Evolutionary conservation across 2,888 invertebrate genomes (phyloP), one percentile per base, ranked within the genome.

Genomic region (Cerastoderma edule): DNA sequence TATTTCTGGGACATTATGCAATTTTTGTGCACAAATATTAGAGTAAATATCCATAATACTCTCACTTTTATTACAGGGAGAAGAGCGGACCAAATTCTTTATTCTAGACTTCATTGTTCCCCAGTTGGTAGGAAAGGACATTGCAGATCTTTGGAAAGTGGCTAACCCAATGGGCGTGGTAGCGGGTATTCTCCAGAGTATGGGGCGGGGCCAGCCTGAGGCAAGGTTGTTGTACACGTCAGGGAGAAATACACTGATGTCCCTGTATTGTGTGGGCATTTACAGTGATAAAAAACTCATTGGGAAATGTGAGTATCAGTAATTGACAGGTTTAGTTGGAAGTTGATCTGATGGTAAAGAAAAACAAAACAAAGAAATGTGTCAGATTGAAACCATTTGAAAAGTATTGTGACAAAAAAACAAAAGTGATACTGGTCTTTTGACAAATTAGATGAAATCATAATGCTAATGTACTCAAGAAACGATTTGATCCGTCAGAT

Each of bases 241-340:
- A 1, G 99, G 96, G 6, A 94, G 94, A 57, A 96, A 95, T 85
- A 97, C 98, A 0, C 94, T 99, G 39, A 93, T 97, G 39, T 95
- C 98, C 0, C 95, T 96, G 70, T 98, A 96, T 92, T 95, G 96
- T 91, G 96, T 99, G 13, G 99, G 97, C 0, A 93, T 99, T 16
- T 99, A 98, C 93, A 94, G 95, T 8, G 95, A 97, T 86, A 96
- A 96, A 93, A 93, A 95, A 90, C 94, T 97, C 86, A 93, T 98
- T 68, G 97, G 98, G 60, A 94, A 95, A 93, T 96, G 98, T 97
- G 93, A 93, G 66, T 66, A 35, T n/a, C 3, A 32, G 16, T 16
- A 44, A 44, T 8, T 44, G 44, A 44, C 10, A 44, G 16, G 44
- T n/a, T n/a, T n/a, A n/a, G n/a, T n/a, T n/a, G n/a, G n/a, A n/a